Percentiles rank a stretch among this genome's conserved stretches.
These are phyloP conservation scores for Allenopithecus nigroviridis DNA, from an alignment of 2,797 vertebrate species.

Conservation along the genomic window DNA sequence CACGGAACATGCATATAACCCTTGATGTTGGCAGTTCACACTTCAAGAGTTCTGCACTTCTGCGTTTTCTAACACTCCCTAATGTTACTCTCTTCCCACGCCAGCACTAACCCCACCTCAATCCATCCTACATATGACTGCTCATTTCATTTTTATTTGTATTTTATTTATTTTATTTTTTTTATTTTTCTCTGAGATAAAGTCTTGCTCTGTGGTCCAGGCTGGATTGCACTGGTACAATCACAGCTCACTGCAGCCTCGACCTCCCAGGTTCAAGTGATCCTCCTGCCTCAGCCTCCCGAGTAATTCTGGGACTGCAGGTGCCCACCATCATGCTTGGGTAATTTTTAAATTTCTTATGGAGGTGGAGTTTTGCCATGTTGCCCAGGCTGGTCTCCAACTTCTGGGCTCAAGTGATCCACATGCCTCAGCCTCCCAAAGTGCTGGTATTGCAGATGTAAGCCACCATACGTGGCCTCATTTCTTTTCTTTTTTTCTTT, in stretches of 20 bases:
- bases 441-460: background rate
- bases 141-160: background rate
- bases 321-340: background rate
- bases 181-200: background rate
- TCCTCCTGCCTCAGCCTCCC: background rate
- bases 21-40: fast-evolving
- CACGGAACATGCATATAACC: fast-evolving
- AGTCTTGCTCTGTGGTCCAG: background rate
- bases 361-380: background rate
- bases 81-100: fast-evolving
- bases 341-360: background rate
- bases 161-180: background rate
- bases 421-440: background rate
- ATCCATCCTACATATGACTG: no score
- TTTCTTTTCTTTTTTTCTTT: background rate
- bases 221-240: background rate
- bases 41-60: fast-evolving
- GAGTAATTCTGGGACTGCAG: background rate
- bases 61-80: background rate
- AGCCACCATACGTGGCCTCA: background rate
- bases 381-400: background rate
- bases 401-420: background rate
- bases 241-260: background rate
- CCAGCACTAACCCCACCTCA: background rate
- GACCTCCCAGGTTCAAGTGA: background rate